These are phyloP conservation scores for Bujurquina vittata DNA, from an alignment of 2,113 vertebrate genomes.

Conservation along the genomic window DNA sequence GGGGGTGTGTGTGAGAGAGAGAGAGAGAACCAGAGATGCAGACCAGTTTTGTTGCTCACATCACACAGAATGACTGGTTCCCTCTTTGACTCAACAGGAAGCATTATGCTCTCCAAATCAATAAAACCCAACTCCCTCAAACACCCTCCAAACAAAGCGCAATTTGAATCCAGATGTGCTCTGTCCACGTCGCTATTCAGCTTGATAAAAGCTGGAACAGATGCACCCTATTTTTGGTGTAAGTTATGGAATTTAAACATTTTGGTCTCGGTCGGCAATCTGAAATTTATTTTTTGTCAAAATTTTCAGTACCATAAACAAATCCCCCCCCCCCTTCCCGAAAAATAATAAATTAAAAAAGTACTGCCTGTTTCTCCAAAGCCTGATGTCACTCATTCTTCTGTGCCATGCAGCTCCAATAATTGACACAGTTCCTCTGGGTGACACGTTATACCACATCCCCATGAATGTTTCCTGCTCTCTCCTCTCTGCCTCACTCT, in stretches of 20 bases:
- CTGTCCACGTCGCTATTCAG: background rate
- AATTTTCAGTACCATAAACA: background rate
- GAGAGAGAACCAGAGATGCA: background rate
- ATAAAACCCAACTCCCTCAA: slow-evolving; percentile 6
- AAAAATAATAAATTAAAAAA: no score
- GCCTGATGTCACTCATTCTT: background rate
- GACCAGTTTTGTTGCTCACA: background rate
- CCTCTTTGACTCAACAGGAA: slow-evolving; percentile 1
- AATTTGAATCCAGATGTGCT: background rate
- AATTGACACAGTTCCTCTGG: no score
- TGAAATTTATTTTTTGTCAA: background rate
- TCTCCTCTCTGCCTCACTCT: background rate
- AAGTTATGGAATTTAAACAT: background rate
- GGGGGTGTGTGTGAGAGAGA: background rate
- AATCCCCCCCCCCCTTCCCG: background rate
- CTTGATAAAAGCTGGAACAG: background rate
- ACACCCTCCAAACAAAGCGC: background rate
- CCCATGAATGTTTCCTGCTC: background rate
- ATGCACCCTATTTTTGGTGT: background rate
- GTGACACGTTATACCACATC: background rate
- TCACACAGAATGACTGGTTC: slow-evolving; percentile 1
- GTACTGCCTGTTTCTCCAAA: background rate
- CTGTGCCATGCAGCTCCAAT: background rate
- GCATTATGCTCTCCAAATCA: slow-evolving; percentile 15
- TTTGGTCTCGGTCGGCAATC: background rate